Percentiles rank a stretch among this genome's conserved stretches.
Evolutionary conservation across 1,140 invertebrate genomes (phyloP).

Genomic region (Formica selysi): DNA sequence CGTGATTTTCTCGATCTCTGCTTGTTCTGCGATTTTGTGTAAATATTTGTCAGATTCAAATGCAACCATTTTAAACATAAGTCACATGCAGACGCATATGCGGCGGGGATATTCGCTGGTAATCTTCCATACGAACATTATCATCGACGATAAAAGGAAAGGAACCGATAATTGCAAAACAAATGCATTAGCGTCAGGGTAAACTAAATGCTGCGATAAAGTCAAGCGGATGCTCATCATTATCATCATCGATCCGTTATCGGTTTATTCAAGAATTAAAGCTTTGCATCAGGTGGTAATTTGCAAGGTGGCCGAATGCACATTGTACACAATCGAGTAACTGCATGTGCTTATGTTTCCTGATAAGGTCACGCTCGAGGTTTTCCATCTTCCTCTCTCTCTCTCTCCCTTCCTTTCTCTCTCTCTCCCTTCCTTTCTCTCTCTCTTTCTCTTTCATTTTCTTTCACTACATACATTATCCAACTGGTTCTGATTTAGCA

Average conservation of each 20-base stretch:
- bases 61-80: not conserved
- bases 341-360: conserved; percentile 67
- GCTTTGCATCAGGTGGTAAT: conserved; percentile 44
- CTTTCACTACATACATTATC: not conserved
- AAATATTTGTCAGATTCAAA: conserved; percentile 47
- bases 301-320: conserved; percentile 49
- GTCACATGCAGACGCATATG: not conserved
- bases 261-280: not conserved
- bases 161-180: conserved; percentile 42
- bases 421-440: not conserved
- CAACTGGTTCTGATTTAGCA: not conserved
- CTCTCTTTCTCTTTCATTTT: not conserved
- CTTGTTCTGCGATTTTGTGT: conserved; percentile 19
- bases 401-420: conserved; percentile 3
- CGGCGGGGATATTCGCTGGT: not conserved
- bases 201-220: conserved; percentile 28
- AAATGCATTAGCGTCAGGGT: conserved; percentile 39
- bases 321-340: conserved; percentile 50
- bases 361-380: conserved; percentile 74
- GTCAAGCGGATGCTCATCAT: not conserved
- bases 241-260: not conserved
- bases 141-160: conserved; percentile 15
- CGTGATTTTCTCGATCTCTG: conserved; percentile 29
- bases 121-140: conserved; percentile 35
- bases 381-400: conserved; percentile 25